Percentiles rank a stretch among this genome's conserved stretches.
phyloP scores from a whole-genome alignment of 2,113 vertebrate genomes.

The Climacteris rufus region DNA sequence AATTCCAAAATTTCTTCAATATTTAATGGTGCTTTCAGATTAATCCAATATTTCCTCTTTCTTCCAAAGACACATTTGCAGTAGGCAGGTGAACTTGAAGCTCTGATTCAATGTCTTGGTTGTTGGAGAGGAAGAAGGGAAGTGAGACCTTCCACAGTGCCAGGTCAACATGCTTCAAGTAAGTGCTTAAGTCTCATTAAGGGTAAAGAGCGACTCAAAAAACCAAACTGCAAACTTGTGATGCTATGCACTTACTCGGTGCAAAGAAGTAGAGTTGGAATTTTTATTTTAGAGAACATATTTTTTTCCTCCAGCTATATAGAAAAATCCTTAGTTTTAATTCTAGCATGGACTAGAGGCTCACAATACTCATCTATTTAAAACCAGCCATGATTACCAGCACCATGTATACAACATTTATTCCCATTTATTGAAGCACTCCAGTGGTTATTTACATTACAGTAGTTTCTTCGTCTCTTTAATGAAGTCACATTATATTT shows the following conservation, averaged over 20 bases:
- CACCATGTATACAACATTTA: neutral
- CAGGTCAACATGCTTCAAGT: neutral
- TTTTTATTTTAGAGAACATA: neutral
- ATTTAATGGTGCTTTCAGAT: neutral
- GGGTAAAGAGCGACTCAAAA: neutral
- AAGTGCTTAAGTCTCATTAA: neutral
- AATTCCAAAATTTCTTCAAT: neutral
- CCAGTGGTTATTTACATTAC: neutral
- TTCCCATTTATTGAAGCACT: neutral
- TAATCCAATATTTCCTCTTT: neutral
- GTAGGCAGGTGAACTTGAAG: neutral
- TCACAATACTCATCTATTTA: neutral
- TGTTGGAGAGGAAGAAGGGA: neutral
- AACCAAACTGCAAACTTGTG: neutral
- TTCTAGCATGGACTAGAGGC: neutral
- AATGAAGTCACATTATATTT: neutral
- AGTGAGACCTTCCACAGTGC: neutral
- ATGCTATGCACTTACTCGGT: neutral
- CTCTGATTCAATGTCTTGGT: neutral
- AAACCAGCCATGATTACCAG: neutral
- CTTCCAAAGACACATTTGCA: neutral
- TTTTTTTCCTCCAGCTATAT: neutral
- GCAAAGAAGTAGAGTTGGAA: neutral
- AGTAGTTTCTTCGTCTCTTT: neutral
- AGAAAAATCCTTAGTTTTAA: neutral